Conservation (phyloP, 2,113 vertebrate species). For the Spermophilus dauricus region DNA sequence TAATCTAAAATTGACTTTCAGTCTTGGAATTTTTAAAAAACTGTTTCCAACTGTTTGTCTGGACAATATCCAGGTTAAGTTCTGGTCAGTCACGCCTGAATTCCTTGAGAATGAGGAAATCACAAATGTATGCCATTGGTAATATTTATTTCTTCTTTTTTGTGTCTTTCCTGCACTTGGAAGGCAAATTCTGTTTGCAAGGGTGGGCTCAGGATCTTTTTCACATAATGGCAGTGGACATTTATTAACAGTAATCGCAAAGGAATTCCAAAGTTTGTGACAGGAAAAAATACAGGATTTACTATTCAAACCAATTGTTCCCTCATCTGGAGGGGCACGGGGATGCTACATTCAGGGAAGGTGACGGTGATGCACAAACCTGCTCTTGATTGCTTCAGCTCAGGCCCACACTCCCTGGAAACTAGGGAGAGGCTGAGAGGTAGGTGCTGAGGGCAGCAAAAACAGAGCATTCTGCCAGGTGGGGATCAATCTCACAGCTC, state of each 20-base stretch:
- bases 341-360: background rate
- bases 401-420: background rate
- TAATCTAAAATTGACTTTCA: background rate
- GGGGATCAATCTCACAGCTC: background rate
- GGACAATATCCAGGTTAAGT: background rate
- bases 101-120: slow-evolving; percentile 28
- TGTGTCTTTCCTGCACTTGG: slow-evolving; percentile 19
- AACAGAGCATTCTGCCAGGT: background rate
- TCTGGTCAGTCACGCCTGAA: background rate
- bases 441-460: background rate
- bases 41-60: slow-evolving; percentile 12
- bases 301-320: background rate
- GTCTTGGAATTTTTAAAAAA: background rate
- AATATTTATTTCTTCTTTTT: slow-evolving; percentile 48
- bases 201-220: background rate
- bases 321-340: background rate
- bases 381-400: background rate
- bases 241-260: background rate
- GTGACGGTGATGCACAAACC: background rate
- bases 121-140: background rate
- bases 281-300: background rate
- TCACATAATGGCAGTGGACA: background rate
- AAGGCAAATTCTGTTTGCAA: slow-evolving; percentile 14
- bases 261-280: background rate
- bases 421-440: background rate